Evolutionary conservation across 2,113 vertebrate species (phyloP).

Genomic region (Emydocephalus ijimae): DNA sequence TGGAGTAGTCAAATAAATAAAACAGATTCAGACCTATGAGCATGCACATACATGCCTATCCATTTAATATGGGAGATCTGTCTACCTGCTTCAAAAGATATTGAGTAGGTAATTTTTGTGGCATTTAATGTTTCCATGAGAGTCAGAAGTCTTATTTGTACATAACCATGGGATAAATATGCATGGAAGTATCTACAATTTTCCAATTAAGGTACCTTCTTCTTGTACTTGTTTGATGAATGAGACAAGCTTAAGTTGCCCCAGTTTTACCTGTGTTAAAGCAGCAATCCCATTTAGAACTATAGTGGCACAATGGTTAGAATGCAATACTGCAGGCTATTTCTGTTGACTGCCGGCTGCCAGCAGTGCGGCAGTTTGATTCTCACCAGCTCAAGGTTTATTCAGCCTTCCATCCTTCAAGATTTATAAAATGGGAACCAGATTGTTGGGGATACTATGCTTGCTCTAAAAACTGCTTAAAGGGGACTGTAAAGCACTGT

Average conservation of each 20-base stretch:
- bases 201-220: background rate
- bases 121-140: background rate
- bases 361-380: no score
- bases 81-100: background rate
- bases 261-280: background rate
- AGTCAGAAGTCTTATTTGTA: background rate
- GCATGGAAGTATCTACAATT: background rate
- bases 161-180: background rate
- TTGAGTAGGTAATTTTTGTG: background rate
- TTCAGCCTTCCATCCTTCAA: no score
- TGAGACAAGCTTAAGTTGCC: background rate
- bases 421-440: no score
- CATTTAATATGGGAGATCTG: background rate
- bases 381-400: no score
- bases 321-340: no score
- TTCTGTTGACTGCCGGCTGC: no score
- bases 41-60: background rate
- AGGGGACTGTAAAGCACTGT: no score
- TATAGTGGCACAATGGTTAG: no score
- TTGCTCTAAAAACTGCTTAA: no score
- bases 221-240: background rate
- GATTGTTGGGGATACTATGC: no score
- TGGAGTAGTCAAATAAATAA: background rate
- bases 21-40: background rate
- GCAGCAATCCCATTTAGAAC: background rate